These are phyloP conservation scores for Agapornis canus DNA, from an alignment of 2,797 vertebrate genomes.

Conservation along the genomic window DNA sequence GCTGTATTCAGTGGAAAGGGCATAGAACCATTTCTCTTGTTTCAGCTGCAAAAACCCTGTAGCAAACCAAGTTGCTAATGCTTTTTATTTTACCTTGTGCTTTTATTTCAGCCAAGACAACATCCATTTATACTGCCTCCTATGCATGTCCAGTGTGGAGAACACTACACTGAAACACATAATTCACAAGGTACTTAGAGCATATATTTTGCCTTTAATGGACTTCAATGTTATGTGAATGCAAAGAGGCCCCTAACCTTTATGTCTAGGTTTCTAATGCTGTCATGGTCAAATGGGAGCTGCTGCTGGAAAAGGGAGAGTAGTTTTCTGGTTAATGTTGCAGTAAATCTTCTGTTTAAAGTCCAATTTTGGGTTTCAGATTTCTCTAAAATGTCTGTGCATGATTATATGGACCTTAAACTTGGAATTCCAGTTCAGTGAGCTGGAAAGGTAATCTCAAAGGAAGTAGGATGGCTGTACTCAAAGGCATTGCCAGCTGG, in stretches of 20 bases:
- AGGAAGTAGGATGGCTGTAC: conserved; percentile 1
- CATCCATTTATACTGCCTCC: conserved; percentile 91
- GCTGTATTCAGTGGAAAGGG: not conserved
- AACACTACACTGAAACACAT: conserved; percentile 92
- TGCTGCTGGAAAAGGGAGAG: not conserved
- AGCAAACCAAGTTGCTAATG: not conserved
- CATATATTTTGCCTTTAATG: not conserved
- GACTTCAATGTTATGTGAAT: not conserved
- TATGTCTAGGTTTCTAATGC: not conserved
- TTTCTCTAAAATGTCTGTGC: not conserved
- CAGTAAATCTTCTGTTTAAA: conserved; percentile 31
- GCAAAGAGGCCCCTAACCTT: not conserved
- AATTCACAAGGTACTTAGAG: conserved; percentile 92
- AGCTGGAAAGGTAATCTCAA: conserved; percentile 28
- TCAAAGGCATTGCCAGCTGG: conserved; percentile 36
- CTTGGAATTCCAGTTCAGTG: conserved; percentile 39
- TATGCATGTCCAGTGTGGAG: conserved; percentile 89
- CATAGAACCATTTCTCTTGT: not conserved
- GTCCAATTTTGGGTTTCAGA: conserved; percentile 25
- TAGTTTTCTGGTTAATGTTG: conserved; percentile 35
- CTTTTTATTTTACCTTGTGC: not conserved
- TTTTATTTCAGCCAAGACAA: conserved; percentile 85
- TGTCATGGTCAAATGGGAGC: not conserved
- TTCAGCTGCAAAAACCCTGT: conserved; percentile 2
- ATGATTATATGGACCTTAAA: conserved; percentile 32